Evolutionary conservation across 2,797 vertebrate species (phyloP).

Genomic region (Halcyon badia): DNA sequence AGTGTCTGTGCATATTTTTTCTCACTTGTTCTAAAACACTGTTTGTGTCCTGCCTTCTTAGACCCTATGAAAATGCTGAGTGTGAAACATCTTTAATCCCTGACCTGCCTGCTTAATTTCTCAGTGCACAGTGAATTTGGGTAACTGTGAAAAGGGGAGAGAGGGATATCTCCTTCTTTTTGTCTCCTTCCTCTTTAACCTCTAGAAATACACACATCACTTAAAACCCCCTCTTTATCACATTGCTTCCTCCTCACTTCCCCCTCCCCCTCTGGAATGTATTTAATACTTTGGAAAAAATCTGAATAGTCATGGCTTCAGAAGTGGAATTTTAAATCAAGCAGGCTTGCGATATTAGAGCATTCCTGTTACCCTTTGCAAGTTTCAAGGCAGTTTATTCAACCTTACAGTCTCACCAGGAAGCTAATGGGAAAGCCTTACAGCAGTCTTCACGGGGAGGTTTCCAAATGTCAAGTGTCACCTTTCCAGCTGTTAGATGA

Average conservation of each 20-base stretch:
- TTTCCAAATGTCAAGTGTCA: constrained; percentile 86
- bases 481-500: constrained; percentile 87
- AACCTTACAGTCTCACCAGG: constrained; percentile 84
- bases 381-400: constrained; percentile 82
- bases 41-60: constrained; percentile 59
- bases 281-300: constrained; percentile 48
- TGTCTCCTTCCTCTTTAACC: not conserved
- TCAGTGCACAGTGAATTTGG: not conserved
- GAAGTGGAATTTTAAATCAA: constrained; percentile 81
- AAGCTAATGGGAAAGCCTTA: constrained; percentile 86
- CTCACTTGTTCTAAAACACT: constrained; percentile 57
- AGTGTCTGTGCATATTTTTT: constrained; percentile 60
- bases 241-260: not conserved
- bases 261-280: not conserved
- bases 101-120: constrained; percentile 20
- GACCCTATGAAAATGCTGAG: constrained; percentile 42
- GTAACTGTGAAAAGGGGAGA: not conserved
- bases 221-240: constrained; percentile 5
- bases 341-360: constrained; percentile 68
- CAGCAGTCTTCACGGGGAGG: constrained; percentile 82
- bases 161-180: not conserved
- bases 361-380: constrained; percentile 81
- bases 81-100: constrained; percentile 47
- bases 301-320: constrained; percentile 73
- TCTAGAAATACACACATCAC: not conserved